These are phyloP conservation scores for Anser brachyrhynchus DNA, from an alignment of 2,113 vertebrate genomes.

Conservation along the genomic window DNA sequence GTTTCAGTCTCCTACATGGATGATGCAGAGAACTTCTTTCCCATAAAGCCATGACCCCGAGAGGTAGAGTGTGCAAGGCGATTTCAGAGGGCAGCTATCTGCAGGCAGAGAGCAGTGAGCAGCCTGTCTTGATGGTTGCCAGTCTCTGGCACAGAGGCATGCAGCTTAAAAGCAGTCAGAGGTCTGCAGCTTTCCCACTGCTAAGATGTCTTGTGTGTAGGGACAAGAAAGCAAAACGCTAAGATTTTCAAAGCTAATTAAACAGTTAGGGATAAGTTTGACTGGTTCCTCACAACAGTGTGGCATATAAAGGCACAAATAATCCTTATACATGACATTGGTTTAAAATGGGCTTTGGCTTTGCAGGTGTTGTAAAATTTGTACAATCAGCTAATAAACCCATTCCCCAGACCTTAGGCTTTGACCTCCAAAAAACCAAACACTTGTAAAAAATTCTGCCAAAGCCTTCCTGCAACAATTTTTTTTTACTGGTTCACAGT, in stretches of 20 bases:
- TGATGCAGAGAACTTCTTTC: neutral
- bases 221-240: neutral
- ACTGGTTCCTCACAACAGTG: neutral
- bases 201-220: neutral
- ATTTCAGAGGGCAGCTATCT: neutral
- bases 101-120: neutral
- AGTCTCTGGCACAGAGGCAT: neutral
- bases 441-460: neutral
- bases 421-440: neutral
- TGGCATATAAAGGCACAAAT: neutral
- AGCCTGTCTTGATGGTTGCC: rapidly evolving
- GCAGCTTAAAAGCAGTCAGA: neutral
- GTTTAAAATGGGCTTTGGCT: neutral
- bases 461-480: neutral
- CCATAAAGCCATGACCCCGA: rapidly evolving
- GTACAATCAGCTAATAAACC: neutral
- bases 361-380: neutral
- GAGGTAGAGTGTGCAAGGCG: neutral
- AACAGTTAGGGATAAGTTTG: neutral
- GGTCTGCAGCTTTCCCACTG: neutral
- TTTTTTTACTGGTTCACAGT: neutral
- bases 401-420: neutral
- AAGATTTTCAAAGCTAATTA: neutral
- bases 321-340: neutral
- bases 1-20: rapidly evolving